Evolutionary conservation across 53 echinoderm and acorn worm species (phyloP), one percentile per base, ranked within the genome.

Genomic region (Holothuria scabra): DNA sequence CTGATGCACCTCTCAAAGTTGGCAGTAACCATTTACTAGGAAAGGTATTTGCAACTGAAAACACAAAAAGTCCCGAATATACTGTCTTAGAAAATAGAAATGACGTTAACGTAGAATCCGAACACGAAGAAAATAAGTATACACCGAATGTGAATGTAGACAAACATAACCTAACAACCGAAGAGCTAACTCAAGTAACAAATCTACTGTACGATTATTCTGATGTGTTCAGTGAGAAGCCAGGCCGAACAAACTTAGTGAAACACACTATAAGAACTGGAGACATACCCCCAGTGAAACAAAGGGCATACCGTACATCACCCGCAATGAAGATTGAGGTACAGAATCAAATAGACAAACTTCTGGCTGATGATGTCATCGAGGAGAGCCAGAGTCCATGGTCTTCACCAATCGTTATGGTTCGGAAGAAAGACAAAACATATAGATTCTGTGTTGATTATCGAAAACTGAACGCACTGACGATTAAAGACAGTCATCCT

Each of bases 231-330:
- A 56, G 79, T 56, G 79, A 78, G 12, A 78, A 56, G 26, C 56
- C 79, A 18, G 90, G 86, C 5, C 52, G 67, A 5, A 86, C 90
- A 32, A 65, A 66, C 29, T 32, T 86, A 16, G 78, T 86, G 16
- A 48, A 64, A 56, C 90, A 90, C 65, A 56, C n/a, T 0, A 75
- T 90, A 2, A 61, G 85, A 16, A 88, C 88, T 0, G 74, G 48
- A 12, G 87, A 86, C 22, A 60, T 78, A 9, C 20, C 59, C 18
- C 93, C 86, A 26, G 38, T 86, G 30, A 79, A 79, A 21, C 93
- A 93, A 55, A 85, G 87, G 37, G 91, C 91, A 0, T 91, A 89
- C 67, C 67, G 91, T 5, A 85, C 89, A 23, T 85, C 89, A 11
- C 85, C 80, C 1, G 13, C 34, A 14, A 85, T 89, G 85, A 67